Conservation (phyloP, 2,888 invertebrate genomes). For the Melolontha melolontha region DNA sequence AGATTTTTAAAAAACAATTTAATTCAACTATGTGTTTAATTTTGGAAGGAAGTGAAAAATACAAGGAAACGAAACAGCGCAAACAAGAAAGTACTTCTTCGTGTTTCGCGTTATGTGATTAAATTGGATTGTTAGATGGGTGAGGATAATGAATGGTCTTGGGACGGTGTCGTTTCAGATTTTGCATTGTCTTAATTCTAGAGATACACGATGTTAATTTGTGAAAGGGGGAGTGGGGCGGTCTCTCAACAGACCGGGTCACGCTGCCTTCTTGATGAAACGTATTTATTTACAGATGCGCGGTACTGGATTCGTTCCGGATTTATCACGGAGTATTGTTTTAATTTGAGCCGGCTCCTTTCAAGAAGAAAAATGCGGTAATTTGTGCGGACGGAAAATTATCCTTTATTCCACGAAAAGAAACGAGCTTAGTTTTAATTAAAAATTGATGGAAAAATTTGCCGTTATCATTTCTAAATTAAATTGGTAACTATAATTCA, state of each 20-base stretch:
- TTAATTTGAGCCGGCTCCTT: conserved; percentile 34
- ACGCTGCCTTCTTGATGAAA: conserved; percentile 24
- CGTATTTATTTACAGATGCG: conserved; percentile 34
- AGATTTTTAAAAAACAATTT: too few species aligned
- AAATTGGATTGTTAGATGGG: conserved; percentile 37
- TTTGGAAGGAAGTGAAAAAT: not conserved
- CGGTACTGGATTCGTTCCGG: conserved; percentile 26
- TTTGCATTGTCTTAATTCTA: conserved; percentile 33
- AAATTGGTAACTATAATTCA: too few species aligned
- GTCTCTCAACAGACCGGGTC: not conserved
- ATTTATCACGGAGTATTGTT: conserved; percentile 33
- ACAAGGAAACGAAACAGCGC: not conserved
- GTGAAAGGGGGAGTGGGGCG: not conserved
- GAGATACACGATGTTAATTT: conserved; percentile 35
- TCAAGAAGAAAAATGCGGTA: conserved; percentile 30
- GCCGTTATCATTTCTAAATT: not conserved
- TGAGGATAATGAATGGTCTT: conserved; percentile 32
- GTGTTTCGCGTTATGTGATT: conserved; percentile 23
- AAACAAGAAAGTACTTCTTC: conserved; percentile 6
- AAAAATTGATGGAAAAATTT: conserved; percentile 28
- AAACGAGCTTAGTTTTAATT: conserved; percentile 29
- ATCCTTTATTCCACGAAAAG: conserved; percentile 23
- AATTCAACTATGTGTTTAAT: too few species aligned
- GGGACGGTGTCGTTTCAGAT: conserved; percentile 22
- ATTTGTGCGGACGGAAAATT: conserved; percentile 31